phyloP scores from a whole-genome alignment of 2,888 invertebrate species.

The Cheilosia grossa region DNA sequence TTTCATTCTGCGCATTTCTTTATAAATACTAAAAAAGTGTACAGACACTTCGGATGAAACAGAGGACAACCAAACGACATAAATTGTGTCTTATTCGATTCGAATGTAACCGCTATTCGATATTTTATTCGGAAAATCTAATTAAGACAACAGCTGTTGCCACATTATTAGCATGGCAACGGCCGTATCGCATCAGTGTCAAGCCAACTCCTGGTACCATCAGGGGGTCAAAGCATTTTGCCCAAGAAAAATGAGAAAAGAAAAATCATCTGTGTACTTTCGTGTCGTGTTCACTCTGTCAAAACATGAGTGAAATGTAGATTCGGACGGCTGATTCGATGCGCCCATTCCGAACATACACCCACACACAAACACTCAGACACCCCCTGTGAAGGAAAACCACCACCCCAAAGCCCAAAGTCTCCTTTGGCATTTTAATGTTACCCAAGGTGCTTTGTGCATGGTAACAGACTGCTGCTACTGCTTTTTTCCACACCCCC shows the following conservation, averaged over 20 bases:
- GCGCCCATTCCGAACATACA: conserved; percentile 9
- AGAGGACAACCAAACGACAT: too few species aligned
- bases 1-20: too few species aligned
- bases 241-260: conserved; percentile 20
- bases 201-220: neutral
- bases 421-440: conserved; percentile 74
- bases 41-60: too few species aligned
- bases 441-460: conserved; percentile 73
- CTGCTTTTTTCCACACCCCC: conserved; percentile 34
- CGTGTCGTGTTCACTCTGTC: conserved; percentile 48
- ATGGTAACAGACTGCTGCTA: conserved; percentile 71
- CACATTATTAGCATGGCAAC: conserved; percentile 46
- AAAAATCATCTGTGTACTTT: conserved; percentile 33
- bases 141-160: conserved; percentile 51
- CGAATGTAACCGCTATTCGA: neutral
- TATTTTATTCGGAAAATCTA: conserved; percentile 32
- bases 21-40: too few species aligned
- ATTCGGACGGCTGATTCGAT: conserved; percentile 55
- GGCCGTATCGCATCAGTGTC: conserved; percentile 20
- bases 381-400: conserved; percentile 4
- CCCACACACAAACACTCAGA: too few species aligned
- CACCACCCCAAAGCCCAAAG: conserved; percentile 42
- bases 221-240: conserved; percentile 36
- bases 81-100: neutral
- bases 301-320: conserved; percentile 64